phyloP scores from a whole-genome alignment of 2,797 vertebrate genomes.

The Pseudotriccus pelzelni region DNA sequence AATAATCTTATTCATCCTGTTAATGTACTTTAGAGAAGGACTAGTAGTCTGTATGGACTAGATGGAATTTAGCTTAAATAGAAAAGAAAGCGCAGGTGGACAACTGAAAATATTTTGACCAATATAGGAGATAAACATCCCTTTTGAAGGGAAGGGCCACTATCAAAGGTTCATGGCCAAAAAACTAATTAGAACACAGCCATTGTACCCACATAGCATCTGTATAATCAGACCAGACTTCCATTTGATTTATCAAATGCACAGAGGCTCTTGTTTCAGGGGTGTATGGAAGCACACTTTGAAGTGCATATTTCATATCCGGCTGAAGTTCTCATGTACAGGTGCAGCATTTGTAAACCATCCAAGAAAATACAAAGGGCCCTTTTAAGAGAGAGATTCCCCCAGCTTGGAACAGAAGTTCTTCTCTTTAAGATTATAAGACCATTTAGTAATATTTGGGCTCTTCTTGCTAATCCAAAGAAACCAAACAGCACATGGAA shows the following conservation, averaged over 20 bases:
- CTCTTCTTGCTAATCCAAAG: background rate
- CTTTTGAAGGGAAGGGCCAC: background rate
- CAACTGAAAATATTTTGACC: background rate
- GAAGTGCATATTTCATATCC: background rate
- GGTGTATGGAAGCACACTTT: background rate
- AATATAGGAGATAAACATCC: background rate
- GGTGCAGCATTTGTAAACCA: background rate
- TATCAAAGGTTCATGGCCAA: background rate
- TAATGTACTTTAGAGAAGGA: background rate
- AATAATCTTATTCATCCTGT: background rate
- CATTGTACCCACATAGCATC: background rate
- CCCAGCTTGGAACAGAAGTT: background rate
- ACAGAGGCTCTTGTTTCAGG: background rate
- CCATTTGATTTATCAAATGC: background rate
- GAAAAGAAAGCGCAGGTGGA: background rate
- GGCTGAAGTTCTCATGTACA: background rate
- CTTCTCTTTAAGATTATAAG: background rate
- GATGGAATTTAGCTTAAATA: background rate
- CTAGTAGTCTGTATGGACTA: background rate
- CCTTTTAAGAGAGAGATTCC: background rate
- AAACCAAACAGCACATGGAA: background rate
- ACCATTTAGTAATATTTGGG: background rate
- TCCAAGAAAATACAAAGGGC: background rate
- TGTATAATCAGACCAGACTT: background rate
- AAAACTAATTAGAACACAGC: background rate